Evolutionary conservation across 1,140 invertebrate genomes (phyloP), one percentile per base, ranked within the genome.

Genomic region (Zophobas morio): DNA sequence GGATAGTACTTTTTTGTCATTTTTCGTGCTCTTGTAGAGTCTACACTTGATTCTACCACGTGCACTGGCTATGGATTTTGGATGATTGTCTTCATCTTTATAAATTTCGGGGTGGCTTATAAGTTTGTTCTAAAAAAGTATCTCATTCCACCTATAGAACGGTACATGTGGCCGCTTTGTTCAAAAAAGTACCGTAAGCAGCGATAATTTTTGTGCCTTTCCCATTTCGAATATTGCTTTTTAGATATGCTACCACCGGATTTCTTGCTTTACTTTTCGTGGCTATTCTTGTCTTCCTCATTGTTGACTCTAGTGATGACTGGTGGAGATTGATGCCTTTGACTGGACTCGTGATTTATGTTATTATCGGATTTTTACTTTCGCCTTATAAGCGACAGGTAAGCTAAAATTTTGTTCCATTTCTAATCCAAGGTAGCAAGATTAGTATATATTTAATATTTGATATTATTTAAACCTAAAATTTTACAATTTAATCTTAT

Each of bases 41-140:
- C 84, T 1, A 79, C 85, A 0, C 73, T 84, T 32, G 71, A 63
- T n/a, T 33, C 76, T 4, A 81, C 80, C 1, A 93, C 90, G 80
- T 95, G 94, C 80, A 79, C 90, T 70, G 94, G 94, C 0, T 92
- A 94, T 80, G 93, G 94, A 54, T 90, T 95, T 83, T 86, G 96
- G 0, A 84, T 95, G 5, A 88, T 95, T 6, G 80, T 96, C 0
- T 86, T 93, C 0, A 82, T 85, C 33, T 87, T 95, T 37, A 84
- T 89, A 33, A 93, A 94, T 79, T 87, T 90, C 74, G 87, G 88
- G 20, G 57, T 94, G 6, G 83, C 94, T 33, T 95, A 96, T 83
- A 92, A 89, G 78, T 80, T 88, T 20, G 78, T 94, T 2, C 84
- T 94, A 39, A 93, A 93, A 84, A 89, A 87, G 36, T 90, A 86